Conservation (phyloP, 2,113 vertebrate species). For the Halichoerus grypus region DNA sequence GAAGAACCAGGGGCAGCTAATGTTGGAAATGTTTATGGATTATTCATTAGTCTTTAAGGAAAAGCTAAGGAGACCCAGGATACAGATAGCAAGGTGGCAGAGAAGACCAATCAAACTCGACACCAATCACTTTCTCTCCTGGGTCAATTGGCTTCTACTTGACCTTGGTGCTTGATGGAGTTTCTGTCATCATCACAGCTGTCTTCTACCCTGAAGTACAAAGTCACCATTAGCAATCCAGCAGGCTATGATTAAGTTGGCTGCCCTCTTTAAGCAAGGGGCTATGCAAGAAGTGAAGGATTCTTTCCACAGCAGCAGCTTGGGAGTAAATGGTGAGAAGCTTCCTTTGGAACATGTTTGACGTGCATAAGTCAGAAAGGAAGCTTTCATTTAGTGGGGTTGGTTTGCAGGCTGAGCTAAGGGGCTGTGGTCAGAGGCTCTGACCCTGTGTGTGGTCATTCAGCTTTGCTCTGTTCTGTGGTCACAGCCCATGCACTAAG, state of each 20-base stretch:
- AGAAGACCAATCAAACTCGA: not conserved
- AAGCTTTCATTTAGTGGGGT: conserved; percentile 59
- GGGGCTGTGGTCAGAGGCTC: conserved; percentile 36
- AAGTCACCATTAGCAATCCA: not conserved
- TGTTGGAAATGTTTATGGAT: not conserved
- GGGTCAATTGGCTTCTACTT: conserved; percentile 35
- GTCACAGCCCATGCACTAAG: conserved; percentile 32
- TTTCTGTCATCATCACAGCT: not conserved
- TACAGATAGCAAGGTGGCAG: not conserved
- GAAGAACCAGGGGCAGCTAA: not conserved
- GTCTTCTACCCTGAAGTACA: not conserved
- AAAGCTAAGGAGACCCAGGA: not conserved
- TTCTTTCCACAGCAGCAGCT: conserved; percentile 55
- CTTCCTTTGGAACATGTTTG: conserved; percentile 37
- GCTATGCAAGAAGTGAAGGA: conserved; percentile 33
- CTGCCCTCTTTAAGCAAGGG: conserved; percentile 49
- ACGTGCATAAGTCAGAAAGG: conserved; percentile 7
- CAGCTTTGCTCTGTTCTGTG: conserved; percentile 12
- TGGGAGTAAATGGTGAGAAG: conserved; percentile 4
- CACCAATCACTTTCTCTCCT: conserved; percentile 33
- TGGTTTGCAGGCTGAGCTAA: conserved; percentile 56
- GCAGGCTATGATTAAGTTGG: conserved; percentile 54
- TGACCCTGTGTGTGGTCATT: conserved; percentile 63
- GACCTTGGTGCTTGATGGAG: not conserved
- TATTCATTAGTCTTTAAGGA: not conserved